Percentiles rank a stretch among this genome's conserved stretches.
Conservation (phyloP, 92 coral and sea anemone species). For the Ricordea florida region DNA sequence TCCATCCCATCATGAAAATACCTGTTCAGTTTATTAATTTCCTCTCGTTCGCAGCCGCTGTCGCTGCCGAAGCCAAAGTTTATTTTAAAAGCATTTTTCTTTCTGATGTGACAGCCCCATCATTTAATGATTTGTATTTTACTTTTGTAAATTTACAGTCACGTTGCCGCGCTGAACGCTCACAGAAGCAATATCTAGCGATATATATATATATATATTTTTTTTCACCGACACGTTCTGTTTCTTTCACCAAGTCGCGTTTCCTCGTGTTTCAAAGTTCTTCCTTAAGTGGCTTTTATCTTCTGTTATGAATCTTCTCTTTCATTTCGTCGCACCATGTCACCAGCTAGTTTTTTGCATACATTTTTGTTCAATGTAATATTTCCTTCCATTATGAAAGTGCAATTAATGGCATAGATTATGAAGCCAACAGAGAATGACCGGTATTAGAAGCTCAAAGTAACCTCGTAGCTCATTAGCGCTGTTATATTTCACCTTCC, state of each 20-base stretch:
- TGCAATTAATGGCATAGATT: slow-evolving; percentile 71
- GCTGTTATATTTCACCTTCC: slow-evolving; percentile 36
- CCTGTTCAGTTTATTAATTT: slow-evolving; percentile 10
- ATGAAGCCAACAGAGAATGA: slow-evolving; percentile 54
- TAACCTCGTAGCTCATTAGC: slow-evolving; percentile 65
- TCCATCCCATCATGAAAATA: slow-evolving; percentile 5
- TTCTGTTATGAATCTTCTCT: slow-evolving; percentile 57
- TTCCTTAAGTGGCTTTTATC: slow-evolving; percentile 66
- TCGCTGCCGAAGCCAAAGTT: slow-evolving; percentile 2
- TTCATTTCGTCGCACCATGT: slow-evolving; percentile 52
- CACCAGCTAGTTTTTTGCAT: slow-evolving; percentile 62
- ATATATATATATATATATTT: not conserved
- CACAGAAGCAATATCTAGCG: slow-evolving; percentile 5
- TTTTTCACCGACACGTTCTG: not conserved
- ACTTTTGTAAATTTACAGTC: slow-evolving; percentile 3
- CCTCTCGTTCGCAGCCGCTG: not conserved
- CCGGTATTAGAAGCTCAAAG: slow-evolving; percentile 59
- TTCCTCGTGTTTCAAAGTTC: slow-evolving; percentile 40
- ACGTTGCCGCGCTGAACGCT: not conserved
- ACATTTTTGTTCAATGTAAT: slow-evolving; percentile 68
- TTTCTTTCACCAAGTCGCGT: slow-evolving; percentile 14
- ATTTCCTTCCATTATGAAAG: slow-evolving; percentile 61
- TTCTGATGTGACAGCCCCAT: slow-evolving; percentile 32
- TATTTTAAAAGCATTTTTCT: slow-evolving; percentile 10
- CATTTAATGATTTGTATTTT: slow-evolving; percentile 27